Percentiles rank a stretch among this genome's conserved stretches.
phyloP scores from a whole-genome alignment of 2,888 invertebrate species.

The Drymonia ruficornis region DNA sequence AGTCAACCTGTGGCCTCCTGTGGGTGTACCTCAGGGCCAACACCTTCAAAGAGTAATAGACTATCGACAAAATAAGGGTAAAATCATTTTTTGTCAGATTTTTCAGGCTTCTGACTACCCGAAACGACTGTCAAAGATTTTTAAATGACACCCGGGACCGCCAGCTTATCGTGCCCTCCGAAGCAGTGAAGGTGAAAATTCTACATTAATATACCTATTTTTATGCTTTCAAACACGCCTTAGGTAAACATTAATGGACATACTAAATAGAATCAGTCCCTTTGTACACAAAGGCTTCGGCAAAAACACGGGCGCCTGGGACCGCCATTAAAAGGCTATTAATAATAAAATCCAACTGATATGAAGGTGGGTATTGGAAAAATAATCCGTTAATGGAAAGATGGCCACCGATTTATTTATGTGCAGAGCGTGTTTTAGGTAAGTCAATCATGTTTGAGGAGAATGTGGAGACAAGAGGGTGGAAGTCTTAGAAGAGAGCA shows the following conservation, averaged over 20 bases:
- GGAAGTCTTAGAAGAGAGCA: too few species aligned
- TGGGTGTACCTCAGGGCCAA: too few species aligned
- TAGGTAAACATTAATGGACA: not conserved
- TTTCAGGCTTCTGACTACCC: too few species aligned
- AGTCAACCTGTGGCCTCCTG: too few species aligned
- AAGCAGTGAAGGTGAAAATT: too few species aligned
- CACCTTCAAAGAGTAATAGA: too few species aligned
- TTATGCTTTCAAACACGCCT: not conserved
- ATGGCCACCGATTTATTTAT: not conserved
- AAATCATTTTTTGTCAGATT: too few species aligned
- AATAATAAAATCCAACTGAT: not conserved
- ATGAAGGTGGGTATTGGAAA: conserved; percentile 4
- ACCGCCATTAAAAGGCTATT: conserved; percentile 1
- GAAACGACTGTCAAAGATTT: too few species aligned
- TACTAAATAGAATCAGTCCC: not conserved
- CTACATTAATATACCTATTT: not conserved
- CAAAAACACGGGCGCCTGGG: not conserved
- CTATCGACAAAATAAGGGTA: too few species aligned
- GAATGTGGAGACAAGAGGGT: too few species aligned
- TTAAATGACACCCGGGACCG: too few species aligned
- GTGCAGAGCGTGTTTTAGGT: not conserved
- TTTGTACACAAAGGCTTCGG: not conserved
- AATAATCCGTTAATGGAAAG: conserved; percentile 6
- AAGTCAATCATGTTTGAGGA: not conserved
- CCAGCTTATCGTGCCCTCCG: too few species aligned